Evolutionary conservation across 1,140 invertebrate species (phyloP).

Genomic region (Calephelis virginiensis): DNA sequence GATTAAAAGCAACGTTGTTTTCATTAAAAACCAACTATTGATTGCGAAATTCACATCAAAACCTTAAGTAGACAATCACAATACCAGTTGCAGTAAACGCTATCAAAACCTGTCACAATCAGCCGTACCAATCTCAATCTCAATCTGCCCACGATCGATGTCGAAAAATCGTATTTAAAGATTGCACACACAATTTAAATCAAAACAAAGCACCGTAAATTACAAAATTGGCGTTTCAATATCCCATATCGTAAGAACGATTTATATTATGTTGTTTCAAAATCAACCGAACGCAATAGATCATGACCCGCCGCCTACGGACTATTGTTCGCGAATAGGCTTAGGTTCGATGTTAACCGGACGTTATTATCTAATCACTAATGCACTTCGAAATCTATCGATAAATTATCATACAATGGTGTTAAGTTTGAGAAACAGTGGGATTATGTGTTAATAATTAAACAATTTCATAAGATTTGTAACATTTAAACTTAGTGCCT

Average conservation of each 20-base stretch:
- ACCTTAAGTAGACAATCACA: too few relatives aligned
- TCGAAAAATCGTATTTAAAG: constrained; percentile 8
- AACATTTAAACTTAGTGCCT: too few relatives aligned
- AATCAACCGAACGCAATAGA: constrained; percentile 37
- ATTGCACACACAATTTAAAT: constrained; percentile 15
- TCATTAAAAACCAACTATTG: too few relatives aligned
- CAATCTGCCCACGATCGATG: constrained; percentile 5
- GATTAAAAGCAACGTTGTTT: too few relatives aligned
- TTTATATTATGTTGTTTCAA: constrained; percentile 26
- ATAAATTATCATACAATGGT: constrained; percentile 17
- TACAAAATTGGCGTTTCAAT: constrained; percentile 10
- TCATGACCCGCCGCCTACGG: constrained; percentile 39
- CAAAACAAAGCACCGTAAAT: constrained; percentile 13
- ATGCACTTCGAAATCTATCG: constrained; percentile 19
- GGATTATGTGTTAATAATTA: constrained; percentile 4
- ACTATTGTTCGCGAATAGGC: constrained; percentile 34
- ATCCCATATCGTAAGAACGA: constrained; percentile 13
- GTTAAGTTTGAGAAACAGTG: constrained; percentile 13
- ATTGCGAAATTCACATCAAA: too few relatives aligned
- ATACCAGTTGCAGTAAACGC: too few relatives aligned
- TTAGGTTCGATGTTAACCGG: constrained; percentile 18
- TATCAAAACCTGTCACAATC: too few relatives aligned
- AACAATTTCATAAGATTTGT: too few relatives aligned
- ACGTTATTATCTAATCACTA: constrained; percentile 20
- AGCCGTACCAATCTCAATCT: neutral